These are phyloP conservation scores for Corythaixoides concolor DNA, from an alignment of 2,113 vertebrate genomes.

Conservation along the genomic window DNA sequence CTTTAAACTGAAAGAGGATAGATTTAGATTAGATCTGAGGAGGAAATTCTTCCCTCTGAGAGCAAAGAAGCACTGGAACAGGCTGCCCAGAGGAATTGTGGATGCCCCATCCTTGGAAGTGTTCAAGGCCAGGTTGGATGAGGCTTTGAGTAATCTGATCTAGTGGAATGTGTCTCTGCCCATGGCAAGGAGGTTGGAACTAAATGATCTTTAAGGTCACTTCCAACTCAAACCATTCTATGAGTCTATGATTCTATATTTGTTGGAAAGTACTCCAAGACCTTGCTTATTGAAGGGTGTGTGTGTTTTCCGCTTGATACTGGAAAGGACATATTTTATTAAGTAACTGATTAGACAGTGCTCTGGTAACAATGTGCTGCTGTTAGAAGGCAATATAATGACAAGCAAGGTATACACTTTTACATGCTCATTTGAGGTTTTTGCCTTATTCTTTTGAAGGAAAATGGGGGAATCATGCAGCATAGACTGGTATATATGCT, in stretches of 20 bases:
- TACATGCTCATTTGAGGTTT: background rate
- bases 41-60: too few relatives aligned
- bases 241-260: background rate
- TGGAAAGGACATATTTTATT: background rate
- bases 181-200: too few relatives aligned
- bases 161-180: too few relatives aligned
- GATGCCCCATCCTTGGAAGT: too few relatives aligned
- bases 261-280: background rate
- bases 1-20: too few relatives aligned
- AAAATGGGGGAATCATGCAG: background rate
- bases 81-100: too few relatives aligned
- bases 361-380: background rate
- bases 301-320: background rate
- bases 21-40: too few relatives aligned
- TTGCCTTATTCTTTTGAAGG: background rate
- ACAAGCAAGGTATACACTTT: background rate
- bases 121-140: too few relatives aligned
- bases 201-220: too few relatives aligned
- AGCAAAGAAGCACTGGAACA: too few relatives aligned
- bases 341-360: background rate
- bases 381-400: background rate
- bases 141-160: too few relatives aligned
- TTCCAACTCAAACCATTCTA: too few relatives aligned
- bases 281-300: background rate
- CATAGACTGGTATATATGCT: background rate